phyloP scores from a whole-genome alignment of 2,113 vertebrate genomes.

The Tupaia chinensis region DNA sequence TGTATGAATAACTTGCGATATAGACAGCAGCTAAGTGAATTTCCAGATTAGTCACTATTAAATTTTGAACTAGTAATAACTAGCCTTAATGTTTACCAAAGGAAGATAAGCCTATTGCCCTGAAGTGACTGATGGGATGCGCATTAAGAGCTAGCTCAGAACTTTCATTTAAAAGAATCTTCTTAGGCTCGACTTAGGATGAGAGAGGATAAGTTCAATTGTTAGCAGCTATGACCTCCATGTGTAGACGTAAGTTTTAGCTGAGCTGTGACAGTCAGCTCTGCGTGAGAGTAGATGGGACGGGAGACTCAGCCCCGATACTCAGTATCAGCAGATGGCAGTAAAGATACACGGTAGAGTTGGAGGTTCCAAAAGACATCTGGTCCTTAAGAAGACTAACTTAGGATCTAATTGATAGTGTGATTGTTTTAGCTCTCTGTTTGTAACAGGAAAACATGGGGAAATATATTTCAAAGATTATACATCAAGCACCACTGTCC shows the following conservation, averaged over 20 bases:
- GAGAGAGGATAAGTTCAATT: conserved; percentile 6
- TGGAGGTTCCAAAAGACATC: background rate
- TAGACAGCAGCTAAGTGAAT: conserved; percentile 44
- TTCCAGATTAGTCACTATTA: background rate
- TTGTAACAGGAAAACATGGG: conserved; percentile 84
- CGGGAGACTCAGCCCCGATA: background rate
- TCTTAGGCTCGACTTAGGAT: conserved; percentile 24
- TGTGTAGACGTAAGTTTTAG: background rate
- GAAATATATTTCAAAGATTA: conserved; percentile 86
- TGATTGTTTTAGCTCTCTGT: conserved; percentile 86
- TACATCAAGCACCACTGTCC: conserved; percentile 79
- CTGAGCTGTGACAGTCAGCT: background rate
- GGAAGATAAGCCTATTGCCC: background rate
- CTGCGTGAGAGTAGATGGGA: background rate
- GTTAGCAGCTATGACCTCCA: background rate
- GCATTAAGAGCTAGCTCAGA: conserved; percentile 1
- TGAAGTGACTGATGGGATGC: background rate
- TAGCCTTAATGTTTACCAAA: conserved; percentile 21
- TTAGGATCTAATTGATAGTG: conserved; percentile 86
- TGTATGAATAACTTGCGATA: conserved; percentile 34
- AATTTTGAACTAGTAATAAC: conserved; percentile 56
- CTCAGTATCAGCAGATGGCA: conserved; percentile 93
- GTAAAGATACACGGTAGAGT: conserved; percentile 90
- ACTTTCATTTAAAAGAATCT: conserved; percentile 46
- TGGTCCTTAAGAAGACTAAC: conserved; percentile 75